A percentile compares a stretch with the other conserved stretches of the same genome.
phyloP scores from a whole-genome alignment of 2,888 invertebrate genomes.

The Drosophila tanythrix region DNA sequence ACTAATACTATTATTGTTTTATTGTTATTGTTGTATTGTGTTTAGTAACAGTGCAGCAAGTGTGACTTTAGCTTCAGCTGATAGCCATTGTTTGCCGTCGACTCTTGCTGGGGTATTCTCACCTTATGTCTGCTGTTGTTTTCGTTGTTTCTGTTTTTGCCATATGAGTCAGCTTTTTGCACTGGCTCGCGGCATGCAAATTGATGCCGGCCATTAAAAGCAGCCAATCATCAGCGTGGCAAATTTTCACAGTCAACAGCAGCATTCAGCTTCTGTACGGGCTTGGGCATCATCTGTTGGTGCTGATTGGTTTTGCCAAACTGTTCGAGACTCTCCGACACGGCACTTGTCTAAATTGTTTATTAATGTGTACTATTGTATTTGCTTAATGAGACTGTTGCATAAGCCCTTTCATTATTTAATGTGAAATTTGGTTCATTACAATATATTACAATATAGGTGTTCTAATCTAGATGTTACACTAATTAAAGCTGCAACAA shows the following conservation, averaged over 20 bases:
- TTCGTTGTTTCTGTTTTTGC: not conserved
- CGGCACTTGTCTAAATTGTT: not conserved
- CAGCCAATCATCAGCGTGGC: conserved; percentile 40
- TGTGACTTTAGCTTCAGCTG: conserved; percentile 1
- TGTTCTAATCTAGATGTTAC: not conserved
- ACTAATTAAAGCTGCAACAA: not conserved
- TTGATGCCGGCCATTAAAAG: conserved; percentile 38
- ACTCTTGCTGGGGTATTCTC: conserved; percentile 5
- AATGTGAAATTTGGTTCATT: not conserved
- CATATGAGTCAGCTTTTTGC: conserved; percentile 49
- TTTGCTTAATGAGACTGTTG: not conserved
- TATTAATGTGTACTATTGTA: not conserved
- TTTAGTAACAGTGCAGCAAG: conserved; percentile 17
- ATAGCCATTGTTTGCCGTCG: conserved; percentile 25
- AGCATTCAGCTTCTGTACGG: conserved; percentile 7
- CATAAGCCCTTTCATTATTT: not conserved
- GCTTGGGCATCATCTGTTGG: not conserved
- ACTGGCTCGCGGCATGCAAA: conserved; percentile 4
- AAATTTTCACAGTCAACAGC: conserved; percentile 28
- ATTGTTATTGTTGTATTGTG: conserved; percentile 16
- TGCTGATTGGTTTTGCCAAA: conserved; percentile 14
- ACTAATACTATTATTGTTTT: conserved; percentile 56
- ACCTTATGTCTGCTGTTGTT: conserved; percentile 8
- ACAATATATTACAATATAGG: too few species aligned
- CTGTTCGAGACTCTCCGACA: conserved; percentile 7